Conservation (phyloP, 2,797 vertebrate species). For the Ctenopoma multispine region DNA sequence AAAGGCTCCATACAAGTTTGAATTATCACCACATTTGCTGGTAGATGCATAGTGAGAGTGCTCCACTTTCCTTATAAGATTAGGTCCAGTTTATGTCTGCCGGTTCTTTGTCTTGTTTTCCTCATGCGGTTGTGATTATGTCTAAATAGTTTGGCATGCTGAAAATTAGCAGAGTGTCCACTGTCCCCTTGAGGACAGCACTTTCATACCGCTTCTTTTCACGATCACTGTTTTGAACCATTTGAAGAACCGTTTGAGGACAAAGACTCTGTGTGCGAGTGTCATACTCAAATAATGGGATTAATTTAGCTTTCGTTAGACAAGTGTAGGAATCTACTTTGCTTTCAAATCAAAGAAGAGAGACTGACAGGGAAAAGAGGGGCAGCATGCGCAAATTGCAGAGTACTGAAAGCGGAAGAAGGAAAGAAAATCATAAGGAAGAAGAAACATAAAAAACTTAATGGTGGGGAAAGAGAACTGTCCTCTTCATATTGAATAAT, state of each 20-base stretch:
- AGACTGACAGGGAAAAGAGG: slow-evolving; percentile 38
- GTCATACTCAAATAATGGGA: slow-evolving; percentile 66
- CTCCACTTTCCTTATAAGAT: no score
- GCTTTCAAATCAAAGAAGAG: slow-evolving; percentile 44
- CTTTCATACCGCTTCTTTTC: slow-evolving; percentile 42
- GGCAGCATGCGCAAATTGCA: slow-evolving; percentile 42
- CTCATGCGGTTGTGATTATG: slow-evolving; percentile 29
- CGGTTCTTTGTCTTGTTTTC: slow-evolving; percentile 27
- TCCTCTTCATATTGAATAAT: slow-evolving; percentile 78
- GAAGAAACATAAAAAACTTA: slow-evolving; percentile 54
- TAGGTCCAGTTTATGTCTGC: background rate
- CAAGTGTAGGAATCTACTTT: slow-evolving; percentile 52
- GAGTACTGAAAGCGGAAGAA: slow-evolving; percentile 44
- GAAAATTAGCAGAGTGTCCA: slow-evolving; percentile 48
- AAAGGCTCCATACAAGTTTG: no score
- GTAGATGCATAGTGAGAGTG: background rate
- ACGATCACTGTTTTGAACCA: slow-evolving; percentile 52
- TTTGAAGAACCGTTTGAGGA: slow-evolving; percentile 50
- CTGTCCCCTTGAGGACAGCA: slow-evolving; percentile 27
- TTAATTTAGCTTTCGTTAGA: slow-evolving; percentile 71
- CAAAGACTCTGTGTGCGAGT: slow-evolving; percentile 41
- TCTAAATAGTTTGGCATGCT: slow-evolving; percentile 38
- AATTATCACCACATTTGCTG: background rate
- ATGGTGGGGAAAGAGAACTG: slow-evolving; percentile 46
- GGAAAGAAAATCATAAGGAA: slow-evolving; percentile 51